phyloP scores from a whole-genome alignment of 2,797 vertebrate species.

The Esox lucius region DNA sequence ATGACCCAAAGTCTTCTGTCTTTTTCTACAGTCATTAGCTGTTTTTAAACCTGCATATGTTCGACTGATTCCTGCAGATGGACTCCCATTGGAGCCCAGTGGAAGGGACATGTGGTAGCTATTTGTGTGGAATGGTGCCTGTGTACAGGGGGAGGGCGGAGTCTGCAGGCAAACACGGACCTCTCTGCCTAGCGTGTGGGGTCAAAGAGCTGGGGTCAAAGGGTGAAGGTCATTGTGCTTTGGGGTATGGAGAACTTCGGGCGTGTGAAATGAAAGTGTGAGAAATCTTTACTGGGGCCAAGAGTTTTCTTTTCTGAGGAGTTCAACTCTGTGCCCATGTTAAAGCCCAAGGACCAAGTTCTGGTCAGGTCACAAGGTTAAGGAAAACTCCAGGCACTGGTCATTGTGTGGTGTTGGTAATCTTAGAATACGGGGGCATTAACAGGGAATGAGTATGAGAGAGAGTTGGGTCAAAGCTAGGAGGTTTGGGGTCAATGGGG shows the following conservation, averaged over 20 bases:
- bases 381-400: conserved; percentile 22
- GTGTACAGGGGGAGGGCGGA: conserved; percentile 56
- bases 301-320: too few relatives aligned
- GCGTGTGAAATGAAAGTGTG: neutral
- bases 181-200: conserved; percentile 8
- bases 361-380: conserved; percentile 18
- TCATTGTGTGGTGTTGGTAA: conserved; percentile 44
- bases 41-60: conserved; percentile 73
- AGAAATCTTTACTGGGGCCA: neutral
- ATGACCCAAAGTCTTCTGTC: conserved; percentile 49
- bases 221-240: neutral
- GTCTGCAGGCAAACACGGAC: conserved; percentile 54
- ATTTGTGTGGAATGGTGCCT: conserved; percentile 86
- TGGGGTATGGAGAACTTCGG: neutral
- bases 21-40: conserved; percentile 66
- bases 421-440: conserved; percentile 25
- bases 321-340: too few relatives aligned
- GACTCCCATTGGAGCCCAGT: conserved; percentile 75
- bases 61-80: conserved; percentile 86
- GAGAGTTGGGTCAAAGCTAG: conserved; percentile 14
- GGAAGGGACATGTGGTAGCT: conserved; percentile 93
- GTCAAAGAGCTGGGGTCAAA: neutral
- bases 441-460: conserved; percentile 12
- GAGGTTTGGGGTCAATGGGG: conserved; percentile 23
- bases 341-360: conserved; percentile 42